phyloP scores from a whole-genome alignment of 1,140 invertebrate genomes.

The Bathynomus jamesi region DNA sequence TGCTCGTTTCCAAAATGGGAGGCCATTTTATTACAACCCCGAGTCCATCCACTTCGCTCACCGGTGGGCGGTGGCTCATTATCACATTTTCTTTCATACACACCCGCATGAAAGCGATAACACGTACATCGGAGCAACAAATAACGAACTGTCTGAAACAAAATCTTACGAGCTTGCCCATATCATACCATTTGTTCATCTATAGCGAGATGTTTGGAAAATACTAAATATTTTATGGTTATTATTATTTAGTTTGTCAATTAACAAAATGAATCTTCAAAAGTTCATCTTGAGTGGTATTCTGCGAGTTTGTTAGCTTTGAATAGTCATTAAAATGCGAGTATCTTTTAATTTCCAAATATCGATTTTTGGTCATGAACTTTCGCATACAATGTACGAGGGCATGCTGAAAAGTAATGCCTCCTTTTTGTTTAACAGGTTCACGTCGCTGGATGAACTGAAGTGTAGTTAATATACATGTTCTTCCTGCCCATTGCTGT shows the following conservation, averaged over 20 bases:
- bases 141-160: too few species aligned
- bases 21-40: neutral
- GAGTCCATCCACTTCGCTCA: conserved; percentile 1
- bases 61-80: neutral
- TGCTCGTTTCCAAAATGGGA: neutral
- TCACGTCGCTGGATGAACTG: too few species aligned
- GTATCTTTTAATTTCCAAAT: conserved; percentile 7
- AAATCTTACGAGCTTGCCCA: neutral
- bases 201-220: conserved; percentile 5
- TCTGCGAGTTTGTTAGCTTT: conserved; percentile 3
- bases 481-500: too few species aligned
- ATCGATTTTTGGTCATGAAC: conserved; percentile 3
- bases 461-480: too few species aligned
- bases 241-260: conserved; percentile 6
- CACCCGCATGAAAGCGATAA: conserved; percentile 1
- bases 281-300: conserved; percentile 1
- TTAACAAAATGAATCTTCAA: neutral
- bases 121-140: too few species aligned
- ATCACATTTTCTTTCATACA: conserved; percentile 1
- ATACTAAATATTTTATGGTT: neutral
- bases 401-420: too few species aligned
- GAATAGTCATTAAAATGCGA: conserved; percentile 6
- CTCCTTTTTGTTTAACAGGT: too few species aligned
- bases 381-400: too few species aligned
- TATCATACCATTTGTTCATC: neutral